Evolutionary conservation across 2,113 vertebrate genomes (phyloP).

Genomic region (Chionis minor): DNA sequence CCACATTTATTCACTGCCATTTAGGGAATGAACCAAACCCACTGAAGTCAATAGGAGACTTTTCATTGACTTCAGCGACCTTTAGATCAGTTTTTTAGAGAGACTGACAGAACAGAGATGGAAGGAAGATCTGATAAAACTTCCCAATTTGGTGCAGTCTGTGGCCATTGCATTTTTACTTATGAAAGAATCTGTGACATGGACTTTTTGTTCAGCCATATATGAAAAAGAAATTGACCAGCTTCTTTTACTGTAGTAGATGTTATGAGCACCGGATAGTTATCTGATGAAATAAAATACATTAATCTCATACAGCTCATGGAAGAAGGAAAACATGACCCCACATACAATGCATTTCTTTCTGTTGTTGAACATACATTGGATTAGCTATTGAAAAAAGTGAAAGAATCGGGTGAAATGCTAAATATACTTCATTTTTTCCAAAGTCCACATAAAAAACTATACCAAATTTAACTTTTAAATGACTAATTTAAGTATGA

Average conservation of each 20-base stretch:
- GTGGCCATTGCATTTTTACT: neutral
- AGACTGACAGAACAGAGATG: neutral
- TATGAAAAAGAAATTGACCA: neutral
- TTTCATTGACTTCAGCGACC: conserved; percentile 57
- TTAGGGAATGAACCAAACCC: conserved; percentile 10
- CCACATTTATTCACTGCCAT: conserved; percentile 34
- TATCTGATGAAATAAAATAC: neutral
- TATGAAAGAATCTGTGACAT: neutral
- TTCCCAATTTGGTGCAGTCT: neutral
- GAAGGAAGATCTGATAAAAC: neutral
- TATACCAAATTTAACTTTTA: neutral
- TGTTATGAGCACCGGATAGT: neutral
- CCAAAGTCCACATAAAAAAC: neutral
- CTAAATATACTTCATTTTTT: neutral
- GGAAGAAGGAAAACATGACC: neutral
- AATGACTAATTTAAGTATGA: neutral
- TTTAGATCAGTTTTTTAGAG: conserved; percentile 33
- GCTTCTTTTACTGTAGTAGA: neutral
- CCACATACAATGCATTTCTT: neutral
- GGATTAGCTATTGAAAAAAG: neutral
- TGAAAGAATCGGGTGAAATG: neutral
- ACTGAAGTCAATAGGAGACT: conserved; percentile 28
- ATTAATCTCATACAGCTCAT: neutral
- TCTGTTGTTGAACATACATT: neutral
- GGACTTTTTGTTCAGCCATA: neutral